Conservation (phyloP, 2,113 vertebrate species). For the Bettongia penicillata region DNA sequence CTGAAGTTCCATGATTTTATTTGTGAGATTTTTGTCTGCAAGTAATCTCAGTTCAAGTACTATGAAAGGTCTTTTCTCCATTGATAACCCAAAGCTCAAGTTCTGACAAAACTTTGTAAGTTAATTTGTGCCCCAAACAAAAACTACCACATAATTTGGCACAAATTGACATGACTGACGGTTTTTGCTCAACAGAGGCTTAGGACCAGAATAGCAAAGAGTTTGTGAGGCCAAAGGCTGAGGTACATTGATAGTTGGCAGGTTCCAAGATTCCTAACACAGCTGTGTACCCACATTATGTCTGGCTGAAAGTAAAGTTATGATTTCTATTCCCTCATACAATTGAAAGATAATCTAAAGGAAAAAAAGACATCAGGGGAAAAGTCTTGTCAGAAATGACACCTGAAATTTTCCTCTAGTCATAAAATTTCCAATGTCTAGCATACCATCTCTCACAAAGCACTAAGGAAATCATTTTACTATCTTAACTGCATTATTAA, state of each 20-base stretch:
- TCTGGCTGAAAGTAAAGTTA: constrained; percentile 44
- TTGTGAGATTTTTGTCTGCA: constrained; percentile 32
- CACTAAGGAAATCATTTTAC: neutral
- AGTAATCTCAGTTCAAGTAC: neutral
- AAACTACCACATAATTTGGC: constrained; percentile 49
- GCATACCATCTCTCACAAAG: neutral
- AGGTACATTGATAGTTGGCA: constrained; percentile 24
- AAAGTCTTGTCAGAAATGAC: neutral
- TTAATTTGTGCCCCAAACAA: constrained; percentile 40
- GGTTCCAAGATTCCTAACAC: constrained; percentile 28
- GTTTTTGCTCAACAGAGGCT: constrained; percentile 15
- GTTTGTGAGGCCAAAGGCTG: constrained; percentile 35
- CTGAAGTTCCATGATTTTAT: neutral
- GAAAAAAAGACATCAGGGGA: neutral
- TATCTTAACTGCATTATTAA: neutral
- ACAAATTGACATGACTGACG: constrained; percentile 30
- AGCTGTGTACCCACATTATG: neutral
- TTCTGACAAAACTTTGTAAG: constrained; percentile 6
- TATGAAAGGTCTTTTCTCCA: constrained; percentile 39
- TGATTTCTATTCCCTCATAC: constrained; percentile 10
- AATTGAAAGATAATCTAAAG: neutral
- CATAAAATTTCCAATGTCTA: constrained; percentile 34
- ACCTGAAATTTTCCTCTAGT: constrained; percentile 37
- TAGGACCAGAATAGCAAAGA: constrained; percentile 28
- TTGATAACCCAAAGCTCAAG: constrained; percentile 46